Evolutionary conservation across 1,140 invertebrate genomes (phyloP).

Genomic region (Halotydeus destructor): DNA sequence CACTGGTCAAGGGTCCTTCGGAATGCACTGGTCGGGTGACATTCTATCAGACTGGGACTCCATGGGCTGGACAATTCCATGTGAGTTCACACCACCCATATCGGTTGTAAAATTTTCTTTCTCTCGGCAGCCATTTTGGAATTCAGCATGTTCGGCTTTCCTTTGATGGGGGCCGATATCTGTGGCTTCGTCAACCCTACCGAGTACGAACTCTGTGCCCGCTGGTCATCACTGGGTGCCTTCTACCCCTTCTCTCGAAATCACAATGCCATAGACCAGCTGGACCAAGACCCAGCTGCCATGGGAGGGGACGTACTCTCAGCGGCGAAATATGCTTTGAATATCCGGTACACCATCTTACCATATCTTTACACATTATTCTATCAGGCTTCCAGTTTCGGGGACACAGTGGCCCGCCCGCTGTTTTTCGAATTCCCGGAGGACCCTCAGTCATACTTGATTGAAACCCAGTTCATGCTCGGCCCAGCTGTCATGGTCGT

Average conservation of each 20-base stretch:
- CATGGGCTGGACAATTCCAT: constrained; percentile 27
- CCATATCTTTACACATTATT: constrained; percentile 42
- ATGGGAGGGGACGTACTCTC: constrained; percentile 40
- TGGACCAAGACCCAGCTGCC: constrained; percentile 24
- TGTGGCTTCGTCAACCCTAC: constrained; percentile 23
- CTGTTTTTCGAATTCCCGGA: constrained; percentile 55
- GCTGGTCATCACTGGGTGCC: constrained; percentile 36
- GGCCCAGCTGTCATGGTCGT: constrained; percentile 25
- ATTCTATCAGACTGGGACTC: constrained; percentile 29
- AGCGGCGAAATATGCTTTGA: constrained; percentile 38
- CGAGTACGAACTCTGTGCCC: constrained; percentile 40
- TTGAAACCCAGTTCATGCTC: constrained; percentile 43
- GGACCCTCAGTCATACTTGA: constrained; percentile 39
- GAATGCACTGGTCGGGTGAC: constrained; percentile 75
- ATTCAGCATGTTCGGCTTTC: constrained; percentile 55
- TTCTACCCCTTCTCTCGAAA: constrained; percentile 48
- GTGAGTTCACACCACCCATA: too few species aligned
- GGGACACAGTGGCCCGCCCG: constrained; percentile 34
- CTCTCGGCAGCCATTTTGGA: constrained; percentile 43
- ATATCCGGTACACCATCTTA: constrained; percentile 45
- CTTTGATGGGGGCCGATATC: constrained; percentile 26
- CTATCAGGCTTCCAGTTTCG: constrained; percentile 17
- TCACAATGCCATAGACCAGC: constrained; percentile 49
- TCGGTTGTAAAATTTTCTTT: too few species aligned
- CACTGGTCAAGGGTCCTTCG: constrained; percentile 50